Base-by-base conservation (phyloP, 2,888 invertebrate genomes). In the Tinea pellionella region DNA sequence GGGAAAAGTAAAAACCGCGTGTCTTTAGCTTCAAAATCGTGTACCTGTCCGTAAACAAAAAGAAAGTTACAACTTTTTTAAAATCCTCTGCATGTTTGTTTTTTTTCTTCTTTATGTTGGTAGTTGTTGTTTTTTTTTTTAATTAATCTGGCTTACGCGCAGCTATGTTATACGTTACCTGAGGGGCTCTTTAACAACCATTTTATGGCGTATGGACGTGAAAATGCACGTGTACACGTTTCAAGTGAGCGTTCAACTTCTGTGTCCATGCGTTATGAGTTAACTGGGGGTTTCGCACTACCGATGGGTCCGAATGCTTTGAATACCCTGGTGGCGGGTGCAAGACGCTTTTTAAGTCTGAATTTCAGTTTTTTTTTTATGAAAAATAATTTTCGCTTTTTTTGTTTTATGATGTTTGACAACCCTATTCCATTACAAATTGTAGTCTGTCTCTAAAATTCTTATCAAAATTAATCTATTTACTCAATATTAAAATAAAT, bases 321-420 rank as follows among this genome's bases (percentile, higher is more conserved):
- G 13, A 73, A 75, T 77, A 70, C 78, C 79, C 75, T 80, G 86
- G 86, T 86, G 86, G 83, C 77, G 86, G 86, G 83, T 75, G 66
- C 67, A 69, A 63, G 55, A 60, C 61, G 64, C 63, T 65, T 68
- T 65, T 64, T 66, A 68, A 66, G 66, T 71, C 64, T 62, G 69
- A 69, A 69, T 64, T 65, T 60, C 11, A 58, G 30, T 15, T 4
- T 59, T 56, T 2, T 24, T 24, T 24, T n/a, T n/a, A n/a, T n/a
- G n/a, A n/a, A n/a, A 24, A 24, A 60, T 62, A 29, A 51, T 24
- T 42, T 57, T 43, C 60, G 59, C 60, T 64, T 68, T 30, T 55
- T 1, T 2, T 4, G n/a, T 8, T 41, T 58, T 30, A 55, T 30
- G 0, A 12, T n/a, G 29, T 11, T 72, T 64, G 68, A 24, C 24